Conservation (phyloP, 2,113 vertebrate species). For the Aspidoscelis tigris region DNA sequence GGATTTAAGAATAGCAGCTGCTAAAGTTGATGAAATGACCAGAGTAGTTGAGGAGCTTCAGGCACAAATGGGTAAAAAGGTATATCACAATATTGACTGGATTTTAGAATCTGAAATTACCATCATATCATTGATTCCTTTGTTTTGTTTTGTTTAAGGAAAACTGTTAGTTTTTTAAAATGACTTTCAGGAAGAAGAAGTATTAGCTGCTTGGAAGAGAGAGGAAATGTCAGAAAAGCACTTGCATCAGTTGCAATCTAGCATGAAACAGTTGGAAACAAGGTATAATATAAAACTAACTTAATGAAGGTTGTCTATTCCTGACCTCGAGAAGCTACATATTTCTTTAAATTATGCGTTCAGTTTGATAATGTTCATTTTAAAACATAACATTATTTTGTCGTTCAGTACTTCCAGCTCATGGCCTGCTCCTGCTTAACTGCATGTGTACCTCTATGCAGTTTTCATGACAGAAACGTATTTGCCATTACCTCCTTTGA, state of each 20-base stretch:
- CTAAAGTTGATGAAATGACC: constrained; percentile 87
- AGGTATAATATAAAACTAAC: constrained; percentile 74
- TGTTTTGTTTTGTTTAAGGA: constrained; percentile 16
- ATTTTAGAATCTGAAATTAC: fast-evolving
- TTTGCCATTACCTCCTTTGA: no score
- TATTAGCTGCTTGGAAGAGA: constrained; percentile 78
- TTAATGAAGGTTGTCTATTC: background rate
- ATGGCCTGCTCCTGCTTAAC: no score
- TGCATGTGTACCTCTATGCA: no score
- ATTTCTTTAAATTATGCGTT: no score
- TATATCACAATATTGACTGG: constrained; percentile 61
- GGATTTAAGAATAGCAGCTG: constrained; percentile 81
- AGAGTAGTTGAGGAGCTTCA: constrained; percentile 80
- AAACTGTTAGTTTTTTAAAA: constrained; percentile 13
- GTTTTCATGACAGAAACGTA: no score
- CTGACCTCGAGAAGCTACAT: no score
- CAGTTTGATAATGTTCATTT: no score
- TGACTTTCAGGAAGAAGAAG: constrained; percentile 83
- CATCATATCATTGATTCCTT: constrained; percentile 7
- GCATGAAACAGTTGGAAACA: constrained; percentile 83
- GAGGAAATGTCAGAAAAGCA: constrained; percentile 85
- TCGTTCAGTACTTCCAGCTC: no score
- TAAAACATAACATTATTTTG: no score
- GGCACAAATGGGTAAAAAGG: constrained; percentile 84
- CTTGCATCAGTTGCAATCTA: constrained; percentile 84